Percentiles rank a stretch among this genome's conserved stretches.
Conservation (phyloP, 2,113 vertebrate species). For the Myrmecobius fasciatus region DNA sequence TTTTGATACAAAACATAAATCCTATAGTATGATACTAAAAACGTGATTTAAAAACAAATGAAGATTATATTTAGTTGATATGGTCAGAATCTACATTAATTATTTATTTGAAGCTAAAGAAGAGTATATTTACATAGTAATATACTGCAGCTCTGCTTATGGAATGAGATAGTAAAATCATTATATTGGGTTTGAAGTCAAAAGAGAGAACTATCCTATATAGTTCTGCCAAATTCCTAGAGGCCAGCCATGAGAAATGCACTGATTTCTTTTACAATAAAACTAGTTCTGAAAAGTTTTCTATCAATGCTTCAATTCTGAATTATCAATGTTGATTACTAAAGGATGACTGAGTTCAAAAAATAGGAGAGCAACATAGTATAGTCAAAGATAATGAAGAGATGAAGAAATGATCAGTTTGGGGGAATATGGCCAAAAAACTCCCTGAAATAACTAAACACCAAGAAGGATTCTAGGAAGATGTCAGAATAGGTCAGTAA, state of each 20-base stretch:
- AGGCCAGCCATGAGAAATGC: not conserved
- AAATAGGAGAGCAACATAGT: not conserved
- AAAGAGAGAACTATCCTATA: not conserved
- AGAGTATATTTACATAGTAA: not conserved
- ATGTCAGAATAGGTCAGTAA: too few relatives aligned
- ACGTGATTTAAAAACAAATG: not conserved
- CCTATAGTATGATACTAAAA: not conserved
- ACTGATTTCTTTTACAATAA: constrained; percentile 25
- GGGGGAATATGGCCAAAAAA: not conserved
- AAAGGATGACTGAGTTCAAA: not conserved
- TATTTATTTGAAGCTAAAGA: not conserved
- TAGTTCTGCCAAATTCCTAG: not conserved
- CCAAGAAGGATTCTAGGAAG: too few relatives aligned
- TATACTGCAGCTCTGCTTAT: not conserved
- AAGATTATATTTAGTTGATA: not conserved
- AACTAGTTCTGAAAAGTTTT: not conserved
- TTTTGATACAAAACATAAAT: not conserved
- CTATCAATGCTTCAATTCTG: not conserved
- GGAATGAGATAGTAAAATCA: not conserved
- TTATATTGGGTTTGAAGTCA: not conserved
- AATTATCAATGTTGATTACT: not conserved
- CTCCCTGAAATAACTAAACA: not conserved
- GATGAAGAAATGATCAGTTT: fast-evolving
- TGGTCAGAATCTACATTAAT: not conserved
- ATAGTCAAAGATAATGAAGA: not conserved